phyloP scores from a whole-genome alignment of 2,797 vertebrate genomes.

The Galaxias olidus region DNA sequence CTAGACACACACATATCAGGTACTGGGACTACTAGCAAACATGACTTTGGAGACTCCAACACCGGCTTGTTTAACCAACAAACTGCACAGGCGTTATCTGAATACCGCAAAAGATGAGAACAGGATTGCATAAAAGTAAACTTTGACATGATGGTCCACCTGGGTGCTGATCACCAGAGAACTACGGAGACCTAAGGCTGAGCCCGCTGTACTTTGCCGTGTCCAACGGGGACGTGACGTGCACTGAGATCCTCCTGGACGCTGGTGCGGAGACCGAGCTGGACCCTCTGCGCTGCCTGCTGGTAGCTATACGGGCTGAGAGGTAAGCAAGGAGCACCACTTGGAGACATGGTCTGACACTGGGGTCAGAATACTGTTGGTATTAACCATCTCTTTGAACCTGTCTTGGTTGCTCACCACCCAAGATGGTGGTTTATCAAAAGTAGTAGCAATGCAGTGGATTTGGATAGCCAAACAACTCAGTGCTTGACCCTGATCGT shows the following conservation, averaged over 20 bases:
- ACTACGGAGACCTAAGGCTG: conserved; percentile 81
- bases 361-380: not conserved
- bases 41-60: no score
- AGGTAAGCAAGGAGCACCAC: conserved; percentile 44
- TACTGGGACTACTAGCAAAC: not conserved
- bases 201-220: conserved; percentile 80
- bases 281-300: conserved; percentile 83
- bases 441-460: no score
- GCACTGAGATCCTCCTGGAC: conserved; percentile 77
- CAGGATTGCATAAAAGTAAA: no score
- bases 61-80: no score
- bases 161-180: conserved; percentile 48
- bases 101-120: no score
- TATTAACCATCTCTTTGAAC: no score
- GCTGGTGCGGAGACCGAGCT: conserved; percentile 79
- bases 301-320: conserved; percentile 81
- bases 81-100: no score
- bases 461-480: no score
- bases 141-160: no score
- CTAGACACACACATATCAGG: conserved; percentile 71
- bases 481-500: not conserved
- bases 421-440: no score
- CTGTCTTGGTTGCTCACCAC: no score
- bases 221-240: conserved; percentile 81
- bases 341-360: not conserved